Conservation (phyloP, 2,888 invertebrate species). For the Chymomyza procnemis region DNA sequence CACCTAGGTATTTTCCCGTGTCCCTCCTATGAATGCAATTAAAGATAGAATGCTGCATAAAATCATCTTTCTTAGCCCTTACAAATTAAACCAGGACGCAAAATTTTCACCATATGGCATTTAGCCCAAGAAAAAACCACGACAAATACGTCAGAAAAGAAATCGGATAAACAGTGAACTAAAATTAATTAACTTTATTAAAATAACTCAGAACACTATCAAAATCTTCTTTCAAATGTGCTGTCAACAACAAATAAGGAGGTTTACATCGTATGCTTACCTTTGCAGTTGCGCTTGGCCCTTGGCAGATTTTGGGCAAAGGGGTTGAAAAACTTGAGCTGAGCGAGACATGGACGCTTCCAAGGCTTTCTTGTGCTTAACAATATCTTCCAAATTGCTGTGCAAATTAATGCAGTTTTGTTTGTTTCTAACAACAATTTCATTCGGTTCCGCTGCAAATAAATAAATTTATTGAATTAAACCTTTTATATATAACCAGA, state of each 20-base stretch:
- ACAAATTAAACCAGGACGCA: neutral
- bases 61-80: conserved; percentile 26
- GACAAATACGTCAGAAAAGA: neutral
- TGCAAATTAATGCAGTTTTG: conserved; percentile 78
- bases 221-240: neutral
- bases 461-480: neutral
- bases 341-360: conserved; percentile 92
- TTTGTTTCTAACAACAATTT: conserved; percentile 74
- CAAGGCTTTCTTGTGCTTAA: conserved; percentile 78
- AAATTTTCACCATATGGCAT: neutral
- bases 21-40: conserved; percentile 34
- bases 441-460: conserved; percentile 74
- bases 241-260: conserved; percentile 36
- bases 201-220: no score
- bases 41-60: neutral
- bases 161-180: no score
- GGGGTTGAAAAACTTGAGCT: conserved; percentile 92
- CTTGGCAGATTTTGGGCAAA: conserved; percentile 81
- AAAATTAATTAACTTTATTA: no score
- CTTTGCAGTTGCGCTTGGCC: conserved; percentile 27
- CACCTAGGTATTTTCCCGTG: neutral
- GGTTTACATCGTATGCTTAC: neutral
- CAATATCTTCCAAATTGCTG: conserved; percentile 78
- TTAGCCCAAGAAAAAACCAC: neutral
- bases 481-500: neutral